These are phyloP conservation scores for Kryptopterus vitreolus DNA, from an alignment of 2,797 vertebrate species.

Conservation along the genomic window DNA sequence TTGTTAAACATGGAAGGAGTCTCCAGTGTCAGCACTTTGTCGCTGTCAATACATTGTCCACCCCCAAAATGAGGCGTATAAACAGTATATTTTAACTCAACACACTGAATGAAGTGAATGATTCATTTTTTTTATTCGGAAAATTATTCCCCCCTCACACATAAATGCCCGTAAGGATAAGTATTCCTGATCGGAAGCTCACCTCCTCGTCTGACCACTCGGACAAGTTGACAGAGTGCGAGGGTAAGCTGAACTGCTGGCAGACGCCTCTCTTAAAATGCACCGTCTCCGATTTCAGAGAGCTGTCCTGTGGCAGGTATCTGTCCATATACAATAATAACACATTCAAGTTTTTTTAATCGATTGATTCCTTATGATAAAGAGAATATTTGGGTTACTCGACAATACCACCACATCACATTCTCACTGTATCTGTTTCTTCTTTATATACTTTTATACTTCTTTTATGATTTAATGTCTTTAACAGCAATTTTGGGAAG, in stretches of 20 bases:
- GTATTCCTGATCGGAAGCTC: constrained; percentile 14
- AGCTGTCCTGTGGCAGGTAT: constrained; percentile 89
- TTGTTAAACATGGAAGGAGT: neutral
- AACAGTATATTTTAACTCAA: neutral
- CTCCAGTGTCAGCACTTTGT: neutral
- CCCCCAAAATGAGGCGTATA: neutral
- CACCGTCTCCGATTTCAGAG: constrained; percentile 93
- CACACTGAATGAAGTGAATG: neutral
- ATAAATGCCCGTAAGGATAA: neutral
- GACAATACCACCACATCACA: no score
- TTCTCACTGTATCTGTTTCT: no score
- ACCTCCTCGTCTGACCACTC: constrained; percentile 98
- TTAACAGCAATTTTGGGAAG: no score
- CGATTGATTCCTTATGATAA: neutral
- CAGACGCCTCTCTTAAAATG: constrained; percentile 93
- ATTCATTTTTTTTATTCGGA: no score
- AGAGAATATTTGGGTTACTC: neutral
- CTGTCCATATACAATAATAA: constrained; percentile 64
- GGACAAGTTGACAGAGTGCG: constrained; percentile 92
- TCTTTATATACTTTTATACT: no score
- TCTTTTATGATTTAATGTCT: no score
- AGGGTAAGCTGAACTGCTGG: constrained; percentile 96
- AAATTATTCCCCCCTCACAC: neutral
- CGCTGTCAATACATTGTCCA: neutral
- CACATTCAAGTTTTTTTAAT: constrained; percentile 1